Percentiles rank a stretch among this genome's conserved stretches.
Evolutionary conservation across 2,888 invertebrate genomes (phyloP).

Genomic region (Epistrophe eligans): DNA sequence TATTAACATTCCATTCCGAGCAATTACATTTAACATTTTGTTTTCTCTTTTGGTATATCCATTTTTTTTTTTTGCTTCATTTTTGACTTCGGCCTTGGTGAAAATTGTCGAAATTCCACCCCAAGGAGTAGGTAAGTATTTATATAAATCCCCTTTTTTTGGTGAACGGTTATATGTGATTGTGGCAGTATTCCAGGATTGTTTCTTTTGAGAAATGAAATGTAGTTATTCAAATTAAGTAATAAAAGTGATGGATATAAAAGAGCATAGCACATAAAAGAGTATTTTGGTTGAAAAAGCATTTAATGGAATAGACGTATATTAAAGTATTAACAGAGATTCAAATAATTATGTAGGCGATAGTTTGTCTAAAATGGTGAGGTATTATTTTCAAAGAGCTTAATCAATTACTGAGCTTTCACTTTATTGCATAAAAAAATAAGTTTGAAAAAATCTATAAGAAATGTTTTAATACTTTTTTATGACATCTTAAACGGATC

Average conservation of each 20-base stretch:
- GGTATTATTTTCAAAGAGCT: no score
- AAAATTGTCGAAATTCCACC: constrained; percentile 61
- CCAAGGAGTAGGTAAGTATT: constrained; percentile 43
- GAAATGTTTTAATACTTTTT: no score
- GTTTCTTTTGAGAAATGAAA: constrained; percentile 38
- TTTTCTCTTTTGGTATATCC: constrained; percentile 44
- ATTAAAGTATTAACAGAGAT: neutral
- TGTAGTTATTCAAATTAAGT: constrained; percentile 70
- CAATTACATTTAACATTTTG: constrained; percentile 72
- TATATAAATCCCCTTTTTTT: constrained; percentile 11
- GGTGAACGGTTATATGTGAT: neutral
- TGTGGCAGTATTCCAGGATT: constrained; percentile 46
- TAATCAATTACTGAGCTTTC: no score
- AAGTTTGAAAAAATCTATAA: no score
- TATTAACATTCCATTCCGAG: constrained; percentile 76
- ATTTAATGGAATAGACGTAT: neutral
- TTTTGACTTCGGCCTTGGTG: constrained; percentile 42
- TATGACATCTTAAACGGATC: no score
- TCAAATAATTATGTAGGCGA: no score
- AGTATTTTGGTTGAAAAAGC: neutral
- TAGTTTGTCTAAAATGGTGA: no score
- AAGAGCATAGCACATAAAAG: neutral
- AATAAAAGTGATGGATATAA: constrained; percentile 71
- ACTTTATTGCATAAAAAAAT: no score
- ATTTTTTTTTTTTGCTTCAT: neutral